phyloP scores from a whole-genome alignment of 2,113 vertebrate species.

The Paratilapia polleni region DNA sequence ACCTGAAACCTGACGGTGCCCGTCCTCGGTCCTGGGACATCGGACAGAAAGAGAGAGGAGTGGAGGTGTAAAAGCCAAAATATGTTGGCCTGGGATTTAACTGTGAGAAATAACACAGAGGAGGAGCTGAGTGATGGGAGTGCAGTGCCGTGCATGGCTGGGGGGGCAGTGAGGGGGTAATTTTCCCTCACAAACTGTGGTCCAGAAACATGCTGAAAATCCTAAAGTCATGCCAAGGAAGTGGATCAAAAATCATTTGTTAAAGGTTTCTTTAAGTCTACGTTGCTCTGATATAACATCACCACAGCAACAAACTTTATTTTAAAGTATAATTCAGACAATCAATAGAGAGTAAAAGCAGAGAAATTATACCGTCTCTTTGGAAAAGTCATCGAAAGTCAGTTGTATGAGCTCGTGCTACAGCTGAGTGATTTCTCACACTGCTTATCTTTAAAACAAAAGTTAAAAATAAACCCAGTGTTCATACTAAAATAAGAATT shows the following conservation, averaged over 20 bases:
- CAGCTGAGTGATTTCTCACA: constrained; percentile 35
- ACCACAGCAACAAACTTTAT: no score
- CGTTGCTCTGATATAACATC: background rate
- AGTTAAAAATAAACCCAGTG: background rate
- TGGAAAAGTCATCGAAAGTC: background rate
- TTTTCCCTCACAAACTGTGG: background rate
- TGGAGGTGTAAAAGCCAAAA: constrained; percentile 28
- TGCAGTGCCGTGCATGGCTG: constrained; percentile 13
- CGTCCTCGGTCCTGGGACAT: constrained; percentile 12
- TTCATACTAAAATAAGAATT: background rate
- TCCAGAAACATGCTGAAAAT: background rate
- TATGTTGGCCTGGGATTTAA: constrained; percentile 45
- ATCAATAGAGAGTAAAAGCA: background rate
- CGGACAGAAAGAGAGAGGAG: background rate
- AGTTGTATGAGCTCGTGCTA: background rate
- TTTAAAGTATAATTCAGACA: background rate
- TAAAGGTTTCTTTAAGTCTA: background rate
- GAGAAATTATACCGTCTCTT: background rate
- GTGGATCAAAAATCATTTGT: background rate
- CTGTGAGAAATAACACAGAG: constrained; percentile 60
- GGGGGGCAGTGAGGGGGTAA: background rate
- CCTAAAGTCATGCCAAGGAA: background rate
- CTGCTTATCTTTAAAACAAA: background rate
- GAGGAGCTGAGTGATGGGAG: constrained; percentile 42
- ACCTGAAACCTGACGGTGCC: constrained; percentile 57